Percentiles rank a stretch among this genome's conserved stretches.
These are phyloP conservation scores for Myrmophylax atrothorax DNA, from an alignment of 2,113 vertebrate genomes.

Conservation along the genomic window DNA sequence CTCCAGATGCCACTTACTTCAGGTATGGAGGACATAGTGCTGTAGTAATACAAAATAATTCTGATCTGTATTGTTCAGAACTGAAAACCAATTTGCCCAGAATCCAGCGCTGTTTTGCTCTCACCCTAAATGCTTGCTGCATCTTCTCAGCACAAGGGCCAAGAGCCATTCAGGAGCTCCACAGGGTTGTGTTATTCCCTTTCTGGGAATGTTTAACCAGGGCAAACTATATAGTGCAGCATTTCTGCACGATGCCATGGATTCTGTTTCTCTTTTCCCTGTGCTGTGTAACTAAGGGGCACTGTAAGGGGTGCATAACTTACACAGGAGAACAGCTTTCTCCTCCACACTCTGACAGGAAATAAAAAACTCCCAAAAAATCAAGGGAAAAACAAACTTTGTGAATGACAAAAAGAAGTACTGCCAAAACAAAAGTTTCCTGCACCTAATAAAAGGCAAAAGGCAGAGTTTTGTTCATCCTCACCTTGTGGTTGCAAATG, in stretches of 20 bases:
- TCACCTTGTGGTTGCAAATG: not conserved
- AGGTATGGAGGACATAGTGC: not conserved
- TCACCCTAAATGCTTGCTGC: not conserved
- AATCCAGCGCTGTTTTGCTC: not conserved
- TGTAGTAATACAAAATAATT: not conserved
- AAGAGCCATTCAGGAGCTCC: not conserved
- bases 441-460: not conserved
- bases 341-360: not conserved
- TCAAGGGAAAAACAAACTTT: slow-evolving; percentile 2
- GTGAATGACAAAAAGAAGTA: slow-evolving; percentile 16
- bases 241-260: slow-evolving; percentile 49
- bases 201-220: slow-evolving; percentile 64
- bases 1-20: not conserved
- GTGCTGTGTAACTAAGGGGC: slow-evolving; percentile 55
- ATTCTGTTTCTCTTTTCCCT: slow-evolving; percentile 57
- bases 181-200: not conserved
- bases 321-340: slow-evolving; percentile 1
- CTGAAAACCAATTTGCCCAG: not conserved
- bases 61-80: not conserved
- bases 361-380: slow-evolving; percentile 39
- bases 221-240: slow-evolving; percentile 5
- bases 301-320: slow-evolving; percentile 49
- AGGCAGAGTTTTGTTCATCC: not conserved
- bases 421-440: slow-evolving; percentile 7
- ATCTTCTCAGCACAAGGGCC: not conserved